Evolutionary conservation across 2,113 vertebrate species (phyloP), one percentile per base, ranked within the genome.

Genomic region (Stigmatopora argus): DNA sequence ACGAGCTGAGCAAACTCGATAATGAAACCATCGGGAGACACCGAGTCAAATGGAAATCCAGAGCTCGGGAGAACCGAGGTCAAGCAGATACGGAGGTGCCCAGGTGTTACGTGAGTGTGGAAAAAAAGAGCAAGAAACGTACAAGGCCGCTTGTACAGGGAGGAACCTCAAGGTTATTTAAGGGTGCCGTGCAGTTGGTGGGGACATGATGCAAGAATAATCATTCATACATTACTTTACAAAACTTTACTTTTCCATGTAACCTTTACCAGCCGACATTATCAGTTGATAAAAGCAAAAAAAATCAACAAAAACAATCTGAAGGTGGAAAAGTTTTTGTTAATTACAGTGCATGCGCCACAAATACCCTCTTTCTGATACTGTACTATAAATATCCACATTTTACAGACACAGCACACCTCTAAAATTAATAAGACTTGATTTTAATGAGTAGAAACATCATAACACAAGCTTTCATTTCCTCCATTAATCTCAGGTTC

Each of bases 1-100:
- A 19, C 58, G 5, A 44, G 58, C 58, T 60, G 58, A 60, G 58
- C 35, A 60, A 44, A 60, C 18, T 41, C 10, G 35, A 60, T 60
- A 60, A 60, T 60, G 58, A 60, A 60, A 60, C 58, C 34, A 6
- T 13, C 38, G 58, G 58, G 58, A 44, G 35, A 60, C 35, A 21
- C 34, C 4, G 38, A 60, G 35, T 23, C 18, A 5, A 60, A 60
- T 13, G 18, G n/a, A 60, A 60, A 60, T 60, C 35, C 35, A 60
- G 58, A 41, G 11, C 4, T 12, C 10, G 11, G 58, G 58, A 60
- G 58, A 12, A 6, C 41, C 18, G 35, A 60, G 35, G 35, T 18
- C 35, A 60, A n/a, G 35, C 9, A 26, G 57, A 19, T 18, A 41
- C 34, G 11, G 56, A 60, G 18, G 6, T n/a, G n/a, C 10, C 41